Conservation (phyloP, 2,113 vertebrate genomes). For the Ammodytes dubius region DNA sequence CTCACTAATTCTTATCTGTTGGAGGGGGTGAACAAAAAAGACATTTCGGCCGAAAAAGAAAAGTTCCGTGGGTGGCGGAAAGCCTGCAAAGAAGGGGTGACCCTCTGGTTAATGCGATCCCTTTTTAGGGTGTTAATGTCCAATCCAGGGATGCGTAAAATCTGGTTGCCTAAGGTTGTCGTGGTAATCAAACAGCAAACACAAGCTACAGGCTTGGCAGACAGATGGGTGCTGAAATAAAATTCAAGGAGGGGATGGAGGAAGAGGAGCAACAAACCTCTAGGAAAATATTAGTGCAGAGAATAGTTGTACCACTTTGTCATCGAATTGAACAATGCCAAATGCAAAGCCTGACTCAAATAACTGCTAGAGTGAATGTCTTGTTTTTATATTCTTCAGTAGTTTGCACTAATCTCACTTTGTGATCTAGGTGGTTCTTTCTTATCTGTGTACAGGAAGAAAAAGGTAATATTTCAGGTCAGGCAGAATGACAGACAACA, state of each 20-base stretch:
- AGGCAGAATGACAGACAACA: not conserved
- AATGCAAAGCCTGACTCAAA: constrained; percentile 13
- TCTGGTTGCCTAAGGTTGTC: constrained; percentile 57
- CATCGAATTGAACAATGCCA: constrained; percentile 36
- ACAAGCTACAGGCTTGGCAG: constrained; percentile 48
- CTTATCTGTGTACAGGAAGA: not conserved
- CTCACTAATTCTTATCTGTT: constrained; percentile 66
- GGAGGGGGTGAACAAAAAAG: constrained; percentile 6
- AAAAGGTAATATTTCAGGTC: not conserved
- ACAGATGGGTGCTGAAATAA: constrained; percentile 38
- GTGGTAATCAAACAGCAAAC: constrained; percentile 73
- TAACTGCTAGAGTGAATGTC: constrained; percentile 5
- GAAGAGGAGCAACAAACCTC: constrained; percentile 28
- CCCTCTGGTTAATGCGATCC: not conserved
- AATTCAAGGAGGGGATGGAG: constrained; percentile 28
- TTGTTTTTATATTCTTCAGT: constrained; percentile 4
- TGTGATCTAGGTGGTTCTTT: not conserved
- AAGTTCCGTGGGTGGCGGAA: constrained; percentile 24
- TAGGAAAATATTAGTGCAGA: constrained; percentile 53
- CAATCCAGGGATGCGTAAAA: constrained; percentile 34
- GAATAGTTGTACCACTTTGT: constrained; percentile 46
- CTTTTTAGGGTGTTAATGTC: constrained; percentile 27
- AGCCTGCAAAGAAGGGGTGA: constrained; percentile 7
- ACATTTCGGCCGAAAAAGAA: not conserved
- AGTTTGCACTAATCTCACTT: not conserved